Percentiles rank a stretch among this genome's conserved stretches.
These are phyloP conservation scores for Phymastichus coffea DNA, from an alignment of 1,140 invertebrate species.

Conservation along the genomic window DNA sequence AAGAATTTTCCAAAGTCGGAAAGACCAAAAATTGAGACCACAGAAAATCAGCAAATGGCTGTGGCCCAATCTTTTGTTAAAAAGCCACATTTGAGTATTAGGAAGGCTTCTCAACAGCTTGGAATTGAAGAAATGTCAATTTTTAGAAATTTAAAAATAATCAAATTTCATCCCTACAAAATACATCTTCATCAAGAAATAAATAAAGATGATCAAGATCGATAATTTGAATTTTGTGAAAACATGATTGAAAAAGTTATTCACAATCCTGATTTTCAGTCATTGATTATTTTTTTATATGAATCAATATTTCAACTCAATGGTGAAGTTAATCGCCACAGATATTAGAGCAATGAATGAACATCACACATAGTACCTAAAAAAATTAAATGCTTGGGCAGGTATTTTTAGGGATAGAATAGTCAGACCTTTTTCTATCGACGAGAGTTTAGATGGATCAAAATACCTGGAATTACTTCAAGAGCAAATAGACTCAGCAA, in stretches of 20 bases:
- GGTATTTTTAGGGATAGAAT: conserved; percentile 36
- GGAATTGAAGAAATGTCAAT: neutral
- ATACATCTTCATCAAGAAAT: conserved; percentile 26
- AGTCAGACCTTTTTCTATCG: conserved; percentile 37
- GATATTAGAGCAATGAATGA: conserved; percentile 37
- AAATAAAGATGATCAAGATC: conserved; percentile 25
- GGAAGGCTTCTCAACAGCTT: conserved; percentile 3
- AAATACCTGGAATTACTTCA: neutral
- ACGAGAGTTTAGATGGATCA: neutral
- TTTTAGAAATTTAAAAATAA: conserved; percentile 8
- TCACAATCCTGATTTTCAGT: too few relatives aligned
- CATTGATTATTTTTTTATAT: conserved; percentile 37
- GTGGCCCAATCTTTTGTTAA: conserved; percentile 22
- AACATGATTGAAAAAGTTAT: too few relatives aligned
- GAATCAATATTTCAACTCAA: conserved; percentile 36
- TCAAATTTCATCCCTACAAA: too few relatives aligned
- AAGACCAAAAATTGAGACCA: conserved; percentile 20
- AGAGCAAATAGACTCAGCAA: neutral
- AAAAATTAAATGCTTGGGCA: conserved; percentile 41
- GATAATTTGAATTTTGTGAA: too few relatives aligned
- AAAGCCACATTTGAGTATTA: conserved; percentile 7
- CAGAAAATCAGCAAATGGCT: neutral
- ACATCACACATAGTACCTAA: conserved; percentile 32
- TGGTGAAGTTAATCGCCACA: conserved; percentile 29
- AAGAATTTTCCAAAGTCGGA: conserved; percentile 12